Conservation (phyloP, 2,113 vertebrate genomes). For the Aptenodytes patagonicus region DNA sequence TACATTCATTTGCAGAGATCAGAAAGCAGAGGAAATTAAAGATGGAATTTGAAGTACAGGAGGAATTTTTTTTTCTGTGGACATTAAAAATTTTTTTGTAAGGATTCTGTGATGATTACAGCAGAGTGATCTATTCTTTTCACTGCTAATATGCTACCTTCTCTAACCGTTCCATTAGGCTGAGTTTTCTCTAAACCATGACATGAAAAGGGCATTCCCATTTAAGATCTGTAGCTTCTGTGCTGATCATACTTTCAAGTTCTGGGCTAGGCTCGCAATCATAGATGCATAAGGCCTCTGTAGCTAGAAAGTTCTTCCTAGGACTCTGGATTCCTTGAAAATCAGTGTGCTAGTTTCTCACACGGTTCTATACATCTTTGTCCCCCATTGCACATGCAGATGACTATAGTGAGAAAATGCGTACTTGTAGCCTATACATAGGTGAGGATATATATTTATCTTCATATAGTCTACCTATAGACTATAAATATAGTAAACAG, state of each 20-base stretch:
- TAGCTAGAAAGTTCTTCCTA: background rate
- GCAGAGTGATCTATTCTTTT: background rate
- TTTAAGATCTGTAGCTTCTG: background rate
- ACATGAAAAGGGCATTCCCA: background rate
- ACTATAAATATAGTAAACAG: background rate
- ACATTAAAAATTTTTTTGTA: background rate
- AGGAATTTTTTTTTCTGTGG: background rate
- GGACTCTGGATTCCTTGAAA: background rate
- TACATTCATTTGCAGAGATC: background rate
- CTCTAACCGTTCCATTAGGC: background rate
- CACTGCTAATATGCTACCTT: background rate
- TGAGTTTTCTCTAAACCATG: background rate
- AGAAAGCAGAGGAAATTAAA: background rate
- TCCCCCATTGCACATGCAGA: background rate
- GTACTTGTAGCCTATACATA: background rate
- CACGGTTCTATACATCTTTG: background rate
- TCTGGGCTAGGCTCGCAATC: background rate
- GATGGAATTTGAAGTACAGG: background rate
- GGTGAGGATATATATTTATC: background rate
- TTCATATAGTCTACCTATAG: background rate
- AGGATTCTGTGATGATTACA: background rate
- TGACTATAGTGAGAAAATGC: background rate
- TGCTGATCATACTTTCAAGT: background rate
- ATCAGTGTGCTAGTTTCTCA: background rate
- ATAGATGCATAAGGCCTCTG: no score